These are phyloP conservation scores for Umimayanthus kanabou DNA, from an alignment of 92 coral and sea anemone genomes.

Conservation along the genomic window DNA sequence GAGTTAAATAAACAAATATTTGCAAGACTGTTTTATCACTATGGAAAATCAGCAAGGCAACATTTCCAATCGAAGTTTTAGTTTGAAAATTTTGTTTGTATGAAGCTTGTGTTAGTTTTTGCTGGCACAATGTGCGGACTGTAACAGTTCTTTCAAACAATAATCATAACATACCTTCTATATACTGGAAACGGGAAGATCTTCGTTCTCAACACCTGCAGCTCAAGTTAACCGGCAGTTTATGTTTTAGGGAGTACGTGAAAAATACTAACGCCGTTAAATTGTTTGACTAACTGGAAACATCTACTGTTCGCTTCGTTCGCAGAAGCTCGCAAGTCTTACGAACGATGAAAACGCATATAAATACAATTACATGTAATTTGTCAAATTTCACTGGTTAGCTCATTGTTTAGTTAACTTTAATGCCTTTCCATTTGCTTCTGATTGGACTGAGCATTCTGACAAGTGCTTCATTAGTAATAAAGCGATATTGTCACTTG, in stretches of 20 bases:
- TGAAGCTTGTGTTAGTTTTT: background rate
- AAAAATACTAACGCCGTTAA: background rate
- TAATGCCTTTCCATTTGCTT: background rate
- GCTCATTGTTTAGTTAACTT: background rate
- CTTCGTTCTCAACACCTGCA: background rate
- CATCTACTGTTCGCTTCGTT: too few relatives aligned
- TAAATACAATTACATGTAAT: background rate
- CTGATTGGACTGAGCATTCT: background rate
- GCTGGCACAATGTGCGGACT: background rate
- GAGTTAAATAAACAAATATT: too few relatives aligned
- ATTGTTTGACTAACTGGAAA: too few relatives aligned
- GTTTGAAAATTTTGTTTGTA: background rate
- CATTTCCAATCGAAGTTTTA: background rate
- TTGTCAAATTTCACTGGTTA: background rate
- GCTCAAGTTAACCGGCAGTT: background rate
- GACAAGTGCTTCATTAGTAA: background rate
- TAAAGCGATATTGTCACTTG: too few relatives aligned
- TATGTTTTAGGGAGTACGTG: background rate
- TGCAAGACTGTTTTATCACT: background rate
- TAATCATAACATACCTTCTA: background rate
- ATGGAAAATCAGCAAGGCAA: background rate
- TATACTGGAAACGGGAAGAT: background rate
- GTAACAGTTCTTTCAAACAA: background rate
- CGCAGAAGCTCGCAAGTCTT: background rate
- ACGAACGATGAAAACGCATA: too few relatives aligned